Conservation (phyloP, 1,140 invertebrate genomes). For the Diorhabda carinulata region DNA sequence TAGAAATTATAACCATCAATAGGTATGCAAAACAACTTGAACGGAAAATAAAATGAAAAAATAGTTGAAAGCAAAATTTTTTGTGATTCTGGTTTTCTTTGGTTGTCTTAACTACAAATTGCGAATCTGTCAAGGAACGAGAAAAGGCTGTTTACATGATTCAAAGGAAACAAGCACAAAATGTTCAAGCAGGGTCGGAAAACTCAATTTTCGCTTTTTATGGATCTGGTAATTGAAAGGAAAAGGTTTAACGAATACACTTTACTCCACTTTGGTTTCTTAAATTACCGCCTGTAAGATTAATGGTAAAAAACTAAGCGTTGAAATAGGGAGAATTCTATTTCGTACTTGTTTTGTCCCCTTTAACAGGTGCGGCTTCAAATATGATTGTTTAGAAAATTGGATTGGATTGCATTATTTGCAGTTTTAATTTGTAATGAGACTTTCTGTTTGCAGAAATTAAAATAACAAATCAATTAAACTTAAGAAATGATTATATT, state of each 20-base stretch:
- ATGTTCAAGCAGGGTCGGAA: not conserved
- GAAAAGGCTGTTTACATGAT: not conserved
- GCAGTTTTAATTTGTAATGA: too few relatives aligned
- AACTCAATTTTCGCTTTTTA: constrained; percentile 13
- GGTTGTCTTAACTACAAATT: not conserved
- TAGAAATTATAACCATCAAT: too few relatives aligned
- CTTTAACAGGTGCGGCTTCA: too few relatives aligned
- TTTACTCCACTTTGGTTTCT: constrained; percentile 12
- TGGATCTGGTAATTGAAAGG: constrained; percentile 15
- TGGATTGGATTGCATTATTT: too few relatives aligned
- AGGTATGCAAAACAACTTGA: too few relatives aligned
- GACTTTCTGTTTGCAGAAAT: too few relatives aligned
- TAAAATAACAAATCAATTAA: too few relatives aligned
- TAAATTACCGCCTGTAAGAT: constrained; percentile 11
- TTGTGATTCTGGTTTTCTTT: not conserved
- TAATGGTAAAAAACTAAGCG: constrained; percentile 1
- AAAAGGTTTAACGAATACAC: constrained; percentile 11
- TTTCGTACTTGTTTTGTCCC: too few relatives aligned
- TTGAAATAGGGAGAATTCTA: not conserved
- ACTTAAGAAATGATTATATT: too few relatives aligned
- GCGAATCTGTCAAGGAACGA: not conserved
- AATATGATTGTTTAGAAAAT: too few relatives aligned
- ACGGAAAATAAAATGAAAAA: too few relatives aligned
- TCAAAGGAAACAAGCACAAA: not conserved
- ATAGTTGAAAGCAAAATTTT: not conserved